phyloP scores from a whole-genome alignment of 2,113 vertebrate species.

The Chitala chitala region DNA sequence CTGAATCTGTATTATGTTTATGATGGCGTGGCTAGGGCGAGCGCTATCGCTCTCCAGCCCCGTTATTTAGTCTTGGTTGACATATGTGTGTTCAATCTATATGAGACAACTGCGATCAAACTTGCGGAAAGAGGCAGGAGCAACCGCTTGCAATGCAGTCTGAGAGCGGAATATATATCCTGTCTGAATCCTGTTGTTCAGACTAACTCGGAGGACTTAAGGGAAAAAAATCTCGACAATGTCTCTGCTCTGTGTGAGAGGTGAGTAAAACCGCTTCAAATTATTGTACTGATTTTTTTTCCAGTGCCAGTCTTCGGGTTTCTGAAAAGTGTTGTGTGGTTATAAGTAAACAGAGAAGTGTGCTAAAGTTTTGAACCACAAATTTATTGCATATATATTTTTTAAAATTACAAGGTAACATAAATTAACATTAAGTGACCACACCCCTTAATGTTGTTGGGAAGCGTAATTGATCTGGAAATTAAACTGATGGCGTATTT shows the following conservation, averaged over 20 bases:
- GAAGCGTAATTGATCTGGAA: too few relatives aligned
- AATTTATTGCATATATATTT: too few relatives aligned
- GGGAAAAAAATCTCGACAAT: neutral
- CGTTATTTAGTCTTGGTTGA: neutral
- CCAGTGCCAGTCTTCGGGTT: too few relatives aligned
- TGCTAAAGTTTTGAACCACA: too few relatives aligned
- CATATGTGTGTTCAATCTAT: neutral
- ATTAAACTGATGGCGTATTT: too few relatives aligned
- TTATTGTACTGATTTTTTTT: neutral
- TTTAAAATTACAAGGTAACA: too few relatives aligned
- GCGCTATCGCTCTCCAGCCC: neutral
- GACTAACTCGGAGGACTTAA: conserved; percentile 23
- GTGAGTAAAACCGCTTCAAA: conserved; percentile 15
- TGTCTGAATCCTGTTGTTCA: conserved; percentile 5
- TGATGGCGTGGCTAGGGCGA: conserved; percentile 11
- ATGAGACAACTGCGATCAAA: neutral
- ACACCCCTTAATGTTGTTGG: too few relatives aligned
- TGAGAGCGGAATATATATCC: conserved; percentile 6
- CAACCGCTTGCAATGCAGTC: neutral
- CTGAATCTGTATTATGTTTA: conserved; percentile 19
- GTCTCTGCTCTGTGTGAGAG: conserved; percentile 29
- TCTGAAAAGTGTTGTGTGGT: too few relatives aligned
- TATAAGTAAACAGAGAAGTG: too few relatives aligned
- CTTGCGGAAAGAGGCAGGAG: neutral
- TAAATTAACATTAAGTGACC: too few relatives aligned